Evolutionary conservation across 1,140 invertebrate species (phyloP).

Genomic region (Dendrolimus kikuchii): DNA sequence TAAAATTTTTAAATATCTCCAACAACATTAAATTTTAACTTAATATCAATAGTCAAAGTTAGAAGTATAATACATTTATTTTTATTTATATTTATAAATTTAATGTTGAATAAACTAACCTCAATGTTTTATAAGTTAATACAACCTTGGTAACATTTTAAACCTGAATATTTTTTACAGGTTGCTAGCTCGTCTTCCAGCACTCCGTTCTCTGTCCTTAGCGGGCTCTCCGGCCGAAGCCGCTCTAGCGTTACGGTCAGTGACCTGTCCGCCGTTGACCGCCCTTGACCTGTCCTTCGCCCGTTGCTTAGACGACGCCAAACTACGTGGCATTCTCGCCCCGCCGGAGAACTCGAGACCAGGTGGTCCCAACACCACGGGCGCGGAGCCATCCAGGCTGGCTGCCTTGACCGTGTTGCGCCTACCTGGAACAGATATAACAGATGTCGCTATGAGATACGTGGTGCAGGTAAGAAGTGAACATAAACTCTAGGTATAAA

Average conservation of each 20-base stretch:
- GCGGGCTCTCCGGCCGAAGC: conserved; percentile 86
- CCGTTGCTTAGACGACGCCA: conserved; percentile 84
- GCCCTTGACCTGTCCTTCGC: conserved; percentile 80
- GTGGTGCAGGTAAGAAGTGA: conserved; percentile 45
- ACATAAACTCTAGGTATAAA: neutral
- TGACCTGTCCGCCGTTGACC: conserved; percentile 86
- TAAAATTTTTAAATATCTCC: too few relatives aligned
- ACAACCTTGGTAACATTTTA: neutral
- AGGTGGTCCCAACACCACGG: conserved; percentile 86
- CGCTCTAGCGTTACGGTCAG: conserved; percentile 86
- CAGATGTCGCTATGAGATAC: conserved; percentile 86
- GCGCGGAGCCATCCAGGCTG: conserved; percentile 87
- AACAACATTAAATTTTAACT: too few relatives aligned
- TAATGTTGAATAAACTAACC: too few relatives aligned
- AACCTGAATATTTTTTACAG: conserved; percentile 20
- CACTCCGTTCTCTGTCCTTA: conserved; percentile 84
- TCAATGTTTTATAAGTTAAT: too few relatives aligned
- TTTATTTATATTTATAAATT: too few relatives aligned
- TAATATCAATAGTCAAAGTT: too few relatives aligned
- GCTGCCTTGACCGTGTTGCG: conserved; percentile 82
- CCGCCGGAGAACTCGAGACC: conserved; percentile 89
- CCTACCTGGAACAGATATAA: conserved; percentile 90
- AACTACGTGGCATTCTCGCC: conserved; percentile 86
- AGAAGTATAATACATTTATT: too few relatives aligned
- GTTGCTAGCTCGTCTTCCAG: conserved; percentile 86